A percentile compares a stretch with the other conserved stretches of the same genome.
Evolutionary conservation across 2,113 vertebrate genomes (phyloP).

Genomic region (Excalfactoria chinensis): DNA sequence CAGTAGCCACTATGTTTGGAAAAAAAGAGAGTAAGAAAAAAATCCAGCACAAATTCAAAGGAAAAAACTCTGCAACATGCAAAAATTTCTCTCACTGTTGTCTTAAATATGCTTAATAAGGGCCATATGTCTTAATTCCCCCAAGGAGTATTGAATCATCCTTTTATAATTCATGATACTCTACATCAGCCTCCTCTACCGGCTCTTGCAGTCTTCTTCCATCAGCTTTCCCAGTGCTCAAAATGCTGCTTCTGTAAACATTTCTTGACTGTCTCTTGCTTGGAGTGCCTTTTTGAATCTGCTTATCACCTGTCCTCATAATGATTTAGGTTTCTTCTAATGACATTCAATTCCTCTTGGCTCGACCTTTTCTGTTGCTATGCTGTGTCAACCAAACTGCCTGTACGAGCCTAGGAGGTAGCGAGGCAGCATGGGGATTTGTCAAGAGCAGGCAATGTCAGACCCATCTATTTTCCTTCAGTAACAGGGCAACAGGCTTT

Average conservation of each 20-base stretch:
- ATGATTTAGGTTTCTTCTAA: neutral
- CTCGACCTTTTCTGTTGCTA: neutral
- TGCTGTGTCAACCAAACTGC: neutral
- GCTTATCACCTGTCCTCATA: neutral
- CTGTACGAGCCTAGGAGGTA: neutral
- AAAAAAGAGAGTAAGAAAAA: neutral
- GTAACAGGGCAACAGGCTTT: neutral
- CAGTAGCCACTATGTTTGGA: neutral
- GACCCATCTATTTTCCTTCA: neutral
- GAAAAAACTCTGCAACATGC: neutral
- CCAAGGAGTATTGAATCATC: constrained; percentile 31
- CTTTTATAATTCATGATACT: neutral
- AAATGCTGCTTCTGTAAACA: neutral
- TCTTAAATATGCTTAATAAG: constrained; percentile 15
- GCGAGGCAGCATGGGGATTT: neutral
- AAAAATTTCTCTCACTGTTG: neutral
- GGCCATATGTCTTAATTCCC: constrained; percentile 34
- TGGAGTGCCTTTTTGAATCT: neutral
- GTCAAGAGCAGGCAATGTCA: neutral
- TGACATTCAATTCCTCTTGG: neutral
- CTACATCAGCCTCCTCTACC: neutral
- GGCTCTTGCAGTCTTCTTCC: neutral
- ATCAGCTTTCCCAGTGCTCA: neutral
- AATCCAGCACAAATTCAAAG: neutral
- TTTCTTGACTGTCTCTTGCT: neutral